Conservation (phyloP, 1,140 invertebrate genomes). For the Papilio dardanus region DNA sequence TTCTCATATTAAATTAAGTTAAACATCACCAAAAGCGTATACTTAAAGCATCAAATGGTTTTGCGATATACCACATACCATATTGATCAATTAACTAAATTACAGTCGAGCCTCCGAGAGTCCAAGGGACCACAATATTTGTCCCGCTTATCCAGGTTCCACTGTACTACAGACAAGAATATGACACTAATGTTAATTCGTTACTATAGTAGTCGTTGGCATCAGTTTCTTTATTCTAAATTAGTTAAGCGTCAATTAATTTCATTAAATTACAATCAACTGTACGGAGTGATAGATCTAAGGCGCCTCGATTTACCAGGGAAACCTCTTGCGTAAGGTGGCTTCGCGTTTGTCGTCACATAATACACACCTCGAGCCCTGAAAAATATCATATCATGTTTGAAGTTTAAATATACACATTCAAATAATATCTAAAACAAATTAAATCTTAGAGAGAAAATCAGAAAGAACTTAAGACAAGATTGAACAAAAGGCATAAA, state of each 20-base stretch:
- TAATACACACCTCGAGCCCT: slow-evolving; percentile 92
- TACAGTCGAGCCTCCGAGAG: no score
- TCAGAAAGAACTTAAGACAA: no score
- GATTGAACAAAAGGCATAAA: no score
- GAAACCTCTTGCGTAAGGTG: slow-evolving; percentile 92
- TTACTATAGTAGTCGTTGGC: slow-evolving; percentile 24
- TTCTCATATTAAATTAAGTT: neutral
- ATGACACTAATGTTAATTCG: slow-evolving; percentile 25
- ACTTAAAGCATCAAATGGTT: neutral
- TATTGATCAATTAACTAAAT: slow-evolving; percentile 18
- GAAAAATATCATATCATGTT: slow-evolving; percentile 49
- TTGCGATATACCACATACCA: neutral
- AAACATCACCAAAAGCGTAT: neutral
- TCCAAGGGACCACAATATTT: no score
- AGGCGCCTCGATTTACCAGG: slow-evolving; percentile 84
- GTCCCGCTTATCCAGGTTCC: no score
- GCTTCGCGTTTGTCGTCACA: slow-evolving; percentile 92
- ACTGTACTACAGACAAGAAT: slow-evolving; percentile 35
- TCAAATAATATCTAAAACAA: no score
- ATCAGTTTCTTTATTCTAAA: slow-evolving; percentile 13
- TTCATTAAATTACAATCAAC: slow-evolving; percentile 48
- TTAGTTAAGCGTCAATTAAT: neutral
- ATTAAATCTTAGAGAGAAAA: no score
- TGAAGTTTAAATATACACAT: no score
- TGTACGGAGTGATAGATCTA: slow-evolving; percentile 62